Percentiles rank a stretch among this genome's conserved stretches.
Conservation (phyloP, 2,113 vertebrate species). For the Grus americana region DNA sequence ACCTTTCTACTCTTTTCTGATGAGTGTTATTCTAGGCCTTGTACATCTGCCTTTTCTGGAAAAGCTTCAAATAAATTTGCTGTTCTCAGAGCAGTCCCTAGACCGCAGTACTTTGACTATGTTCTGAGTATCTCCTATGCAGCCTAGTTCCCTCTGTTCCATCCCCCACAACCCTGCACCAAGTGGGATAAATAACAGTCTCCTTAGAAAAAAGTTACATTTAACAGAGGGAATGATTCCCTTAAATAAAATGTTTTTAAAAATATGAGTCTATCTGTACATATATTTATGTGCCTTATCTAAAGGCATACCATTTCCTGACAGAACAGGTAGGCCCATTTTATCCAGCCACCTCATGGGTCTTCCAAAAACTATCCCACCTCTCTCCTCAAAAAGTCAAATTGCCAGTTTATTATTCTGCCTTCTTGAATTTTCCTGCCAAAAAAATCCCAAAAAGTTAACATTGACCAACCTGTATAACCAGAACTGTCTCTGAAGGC, state of each 20-base stretch:
- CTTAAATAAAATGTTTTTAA: background rate
- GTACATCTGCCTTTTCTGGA: background rate
- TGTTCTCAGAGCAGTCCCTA: background rate
- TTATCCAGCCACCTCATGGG: background rate
- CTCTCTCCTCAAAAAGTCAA: background rate
- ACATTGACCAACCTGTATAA: background rate
- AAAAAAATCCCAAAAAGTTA: background rate
- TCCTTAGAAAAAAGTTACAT: background rate
- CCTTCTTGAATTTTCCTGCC: background rate
- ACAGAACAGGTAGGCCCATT: background rate
- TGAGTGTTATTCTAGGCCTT: background rate
- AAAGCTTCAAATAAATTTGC: background rate
- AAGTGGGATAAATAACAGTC: background rate
- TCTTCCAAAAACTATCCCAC: background rate
- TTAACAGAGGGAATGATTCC: background rate
- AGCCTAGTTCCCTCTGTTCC: background rate
- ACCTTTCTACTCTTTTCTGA: background rate
- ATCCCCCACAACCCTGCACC: background rate
- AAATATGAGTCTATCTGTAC: background rate
- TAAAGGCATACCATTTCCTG: background rate
- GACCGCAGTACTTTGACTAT: background rate
- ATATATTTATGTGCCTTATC: background rate
- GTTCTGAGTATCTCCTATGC: background rate
- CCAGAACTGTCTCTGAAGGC: background rate
- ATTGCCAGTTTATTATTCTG: background rate